Evolutionary conservation across 2,888 invertebrate species (phyloP), one percentile per base, ranked within the genome.

Genomic region (Blastobasis lacticolella): DNA sequence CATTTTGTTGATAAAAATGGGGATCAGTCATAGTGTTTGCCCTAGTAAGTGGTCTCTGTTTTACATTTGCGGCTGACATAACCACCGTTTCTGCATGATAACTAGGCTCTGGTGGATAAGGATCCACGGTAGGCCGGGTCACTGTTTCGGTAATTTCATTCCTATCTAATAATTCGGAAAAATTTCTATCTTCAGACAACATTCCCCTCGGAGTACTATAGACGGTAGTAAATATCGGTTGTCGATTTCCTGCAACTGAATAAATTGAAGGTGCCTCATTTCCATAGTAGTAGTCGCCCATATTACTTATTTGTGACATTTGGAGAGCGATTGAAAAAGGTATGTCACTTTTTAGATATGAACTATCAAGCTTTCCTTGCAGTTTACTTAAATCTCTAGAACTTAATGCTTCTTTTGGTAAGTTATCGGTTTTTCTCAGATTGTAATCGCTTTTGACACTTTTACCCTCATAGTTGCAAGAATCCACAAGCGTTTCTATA

Each of bases 241-340:
- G 90, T 52, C 92, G 90, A 80, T 93, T 93, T 47, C 93, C 94
- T 48, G 94, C 94, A 10, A 94, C 92, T 2, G 94, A 94, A 71
- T 94, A 94, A 70, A 94, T 94, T 42, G 93, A 93, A 10, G 92
- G 90, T 49, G 90, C 90, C 69, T 93, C 88, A 61, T 80, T 84
- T 49, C 79, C 72, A 57, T 86, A 87, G 66, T 84, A 87, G 67
- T 77, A 85, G 64, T 88, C 88, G 52, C 72, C 72, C 57, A 84
- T 72, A 67, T 77, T 85, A 60, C 68, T 79, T 56, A 66, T 70
- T 69, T 75, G 78, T 49, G 74, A 70, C 56, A 63, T 73, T 69
- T 75, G 73, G 57, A 69, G 69, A 40, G 71, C 56, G 53, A 69
- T 63, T 38, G 81, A 65, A 69, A 70, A 82, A 8, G 75, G 57